Conservation (phyloP, 1,140 invertebrate species). For the Caenorhabditis latens region DNA sequence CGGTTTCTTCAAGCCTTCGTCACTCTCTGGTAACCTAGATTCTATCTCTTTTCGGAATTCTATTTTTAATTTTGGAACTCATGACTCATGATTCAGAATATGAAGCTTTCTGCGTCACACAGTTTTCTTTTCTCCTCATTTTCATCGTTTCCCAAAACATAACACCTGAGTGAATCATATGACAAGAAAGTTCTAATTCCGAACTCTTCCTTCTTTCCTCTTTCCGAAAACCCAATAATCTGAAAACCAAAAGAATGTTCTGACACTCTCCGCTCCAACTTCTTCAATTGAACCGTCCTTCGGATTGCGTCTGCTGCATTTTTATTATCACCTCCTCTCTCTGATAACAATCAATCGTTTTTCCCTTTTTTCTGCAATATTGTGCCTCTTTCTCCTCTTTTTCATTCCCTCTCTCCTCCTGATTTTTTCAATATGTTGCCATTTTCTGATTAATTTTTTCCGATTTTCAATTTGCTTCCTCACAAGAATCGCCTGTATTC, state of each 20-base stretch:
- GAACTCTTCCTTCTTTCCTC: no score
- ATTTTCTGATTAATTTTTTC: slow-evolving; percentile 2
- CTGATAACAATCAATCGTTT: slow-evolving; percentile 42
- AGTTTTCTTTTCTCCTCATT: neutral
- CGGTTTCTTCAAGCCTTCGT: no score
- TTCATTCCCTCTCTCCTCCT: neutral
- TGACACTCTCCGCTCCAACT: neutral
- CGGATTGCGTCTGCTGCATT: slow-evolving; percentile 43
- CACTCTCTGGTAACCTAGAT: no score
- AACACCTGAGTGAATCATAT: neutral
- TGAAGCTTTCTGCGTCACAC: neutral
- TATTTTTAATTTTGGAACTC: neutral
- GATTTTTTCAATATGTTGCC: slow-evolving; percentile 29
- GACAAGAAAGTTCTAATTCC: neutral
- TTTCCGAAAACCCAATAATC: no score
- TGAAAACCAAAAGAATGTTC: no score
- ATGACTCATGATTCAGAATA: neutral
- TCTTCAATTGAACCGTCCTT: slow-evolving; percentile 16
- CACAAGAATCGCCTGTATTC: no score
- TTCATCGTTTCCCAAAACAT: neutral
- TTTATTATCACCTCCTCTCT: slow-evolving; percentile 28
- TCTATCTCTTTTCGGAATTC: no score
- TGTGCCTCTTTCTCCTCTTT: slow-evolving; percentile 15
- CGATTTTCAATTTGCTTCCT: slow-evolving; percentile 13
- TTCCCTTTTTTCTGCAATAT: slow-evolving; percentile 47